These are phyloP conservation scores for Neosalanx taihuensis DNA, from an alignment of 2,797 vertebrate genomes.

Conservation along the genomic window DNA sequence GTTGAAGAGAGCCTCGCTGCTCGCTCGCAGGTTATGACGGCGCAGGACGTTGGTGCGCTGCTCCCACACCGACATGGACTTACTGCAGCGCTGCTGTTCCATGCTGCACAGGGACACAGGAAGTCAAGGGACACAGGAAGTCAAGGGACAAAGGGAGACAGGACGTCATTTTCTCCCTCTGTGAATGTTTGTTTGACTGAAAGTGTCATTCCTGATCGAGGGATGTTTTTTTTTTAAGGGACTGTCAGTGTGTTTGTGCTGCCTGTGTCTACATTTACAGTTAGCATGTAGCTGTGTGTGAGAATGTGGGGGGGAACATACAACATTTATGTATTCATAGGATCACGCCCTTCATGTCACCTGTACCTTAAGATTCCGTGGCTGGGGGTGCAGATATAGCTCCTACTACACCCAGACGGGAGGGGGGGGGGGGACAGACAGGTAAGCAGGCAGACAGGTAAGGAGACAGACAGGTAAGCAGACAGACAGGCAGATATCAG, in stretches of 20 bases:
- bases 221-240: too few species aligned
- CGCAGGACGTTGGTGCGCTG: slow-evolving; percentile 94
- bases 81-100: slow-evolving; percentile 85
- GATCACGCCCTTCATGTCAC: slow-evolving; percentile 14
- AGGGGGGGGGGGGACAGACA: slow-evolving; percentile 46
- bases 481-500: slow-evolving; percentile 36
- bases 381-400: slow-evolving; percentile 64
- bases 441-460: too few species aligned
- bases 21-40: slow-evolving; percentile 86
- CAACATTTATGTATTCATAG: background rate
- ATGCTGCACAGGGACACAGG: slow-evolving; percentile 70
- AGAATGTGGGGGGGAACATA: background rate
- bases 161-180: background rate
- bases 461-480: slow-evolving; percentile 48
- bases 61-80: slow-evolving; percentile 94
- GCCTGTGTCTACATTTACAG: too few species aligned
- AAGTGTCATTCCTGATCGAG: background rate
- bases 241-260: too few species aligned
- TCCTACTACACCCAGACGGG: slow-evolving; percentile 46
- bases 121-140: slow-evolving; percentile 11
- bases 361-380: slow-evolving; percentile 70
- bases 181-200: background rate
- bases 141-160: background rate
- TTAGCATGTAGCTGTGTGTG: too few species aligned
- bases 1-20: slow-evolving; percentile 91